These are phyloP conservation scores for Eleginops maclovinus DNA, from an alignment of 2,113 vertebrate genomes.

Conservation along the genomic window DNA sequence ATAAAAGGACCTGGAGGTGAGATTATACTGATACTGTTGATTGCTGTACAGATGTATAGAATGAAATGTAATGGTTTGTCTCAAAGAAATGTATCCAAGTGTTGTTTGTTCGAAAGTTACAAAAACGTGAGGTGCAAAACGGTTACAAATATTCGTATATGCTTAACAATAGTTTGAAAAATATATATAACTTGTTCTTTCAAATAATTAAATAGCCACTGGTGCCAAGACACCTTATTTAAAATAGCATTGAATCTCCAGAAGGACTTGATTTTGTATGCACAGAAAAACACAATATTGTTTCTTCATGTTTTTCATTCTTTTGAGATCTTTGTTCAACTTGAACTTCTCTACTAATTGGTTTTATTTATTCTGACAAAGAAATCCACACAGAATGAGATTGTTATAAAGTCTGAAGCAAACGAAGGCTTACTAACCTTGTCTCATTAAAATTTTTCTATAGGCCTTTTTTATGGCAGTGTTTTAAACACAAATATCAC, in stretches of 20 bases:
- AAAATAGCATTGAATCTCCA: not conserved
- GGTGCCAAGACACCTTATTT: not conserved
- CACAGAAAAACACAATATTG: not conserved
- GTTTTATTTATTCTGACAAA: conserved; percentile 4
- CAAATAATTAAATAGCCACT: not conserved
- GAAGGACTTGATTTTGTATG: not conserved
- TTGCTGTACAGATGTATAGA: not conserved
- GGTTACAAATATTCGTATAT: not conserved
- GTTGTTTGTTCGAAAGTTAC: not conserved
- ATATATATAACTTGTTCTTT: not conserved
- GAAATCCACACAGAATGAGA: not conserved
- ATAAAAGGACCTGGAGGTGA: not conserved
- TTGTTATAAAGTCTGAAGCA: conserved; percentile 9
- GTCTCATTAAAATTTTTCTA: conserved; percentile 12
- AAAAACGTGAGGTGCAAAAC: not conserved
- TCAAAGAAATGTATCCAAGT: not conserved
- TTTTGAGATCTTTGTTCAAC: not conserved
- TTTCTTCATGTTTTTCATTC: not conserved
- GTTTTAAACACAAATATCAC: not conserved
- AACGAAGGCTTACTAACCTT: not conserved
- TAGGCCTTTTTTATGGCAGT: not conserved
- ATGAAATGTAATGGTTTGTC: not conserved
- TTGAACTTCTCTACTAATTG: not conserved
- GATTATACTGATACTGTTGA: not conserved
- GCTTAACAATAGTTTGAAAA: not conserved